phyloP scores from a whole-genome alignment of 2,113 vertebrate genomes.

The Mola mola region DNA sequence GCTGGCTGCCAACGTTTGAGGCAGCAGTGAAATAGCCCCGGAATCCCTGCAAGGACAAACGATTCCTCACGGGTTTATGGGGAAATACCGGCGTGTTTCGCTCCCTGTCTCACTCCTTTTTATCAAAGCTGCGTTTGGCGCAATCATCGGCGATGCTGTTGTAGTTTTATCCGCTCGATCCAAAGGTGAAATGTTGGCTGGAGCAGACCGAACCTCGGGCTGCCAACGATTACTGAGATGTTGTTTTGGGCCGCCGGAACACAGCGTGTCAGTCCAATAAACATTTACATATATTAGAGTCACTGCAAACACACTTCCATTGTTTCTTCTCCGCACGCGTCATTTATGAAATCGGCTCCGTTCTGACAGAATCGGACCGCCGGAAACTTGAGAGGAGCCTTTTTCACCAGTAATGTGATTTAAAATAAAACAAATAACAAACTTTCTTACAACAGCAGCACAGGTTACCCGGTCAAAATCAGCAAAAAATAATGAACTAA shows the following conservation, averaged over 20 bases:
- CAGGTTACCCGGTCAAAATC: too few relatives aligned
- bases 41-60: conserved; percentile 38
- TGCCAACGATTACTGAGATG: too few relatives aligned
- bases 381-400: not conserved
- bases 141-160: not conserved
- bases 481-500: too few relatives aligned
- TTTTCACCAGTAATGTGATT: too few relatives aligned
- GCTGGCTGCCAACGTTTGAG: conserved; percentile 40
- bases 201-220: too few relatives aligned
- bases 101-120: conserved; percentile 32
- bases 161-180: conserved; percentile 33
- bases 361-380: too few relatives aligned
- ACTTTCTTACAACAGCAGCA: too few relatives aligned
- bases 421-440: too few relatives aligned
- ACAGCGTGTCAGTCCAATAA: conserved; percentile 26
- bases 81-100: conserved; percentile 36
- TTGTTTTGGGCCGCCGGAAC: too few relatives aligned
- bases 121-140: conserved; percentile 51
- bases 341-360: too few relatives aligned
- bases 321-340: too few relatives aligned
- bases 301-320: too few relatives aligned
- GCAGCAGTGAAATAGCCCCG: conserved; percentile 41
- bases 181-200: conserved; percentile 46
- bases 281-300: conserved; percentile 45
- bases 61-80: conserved; percentile 61